Conservation (phyloP, 2,797 vertebrate species). For the Champsocephalus gunnari region DNA sequence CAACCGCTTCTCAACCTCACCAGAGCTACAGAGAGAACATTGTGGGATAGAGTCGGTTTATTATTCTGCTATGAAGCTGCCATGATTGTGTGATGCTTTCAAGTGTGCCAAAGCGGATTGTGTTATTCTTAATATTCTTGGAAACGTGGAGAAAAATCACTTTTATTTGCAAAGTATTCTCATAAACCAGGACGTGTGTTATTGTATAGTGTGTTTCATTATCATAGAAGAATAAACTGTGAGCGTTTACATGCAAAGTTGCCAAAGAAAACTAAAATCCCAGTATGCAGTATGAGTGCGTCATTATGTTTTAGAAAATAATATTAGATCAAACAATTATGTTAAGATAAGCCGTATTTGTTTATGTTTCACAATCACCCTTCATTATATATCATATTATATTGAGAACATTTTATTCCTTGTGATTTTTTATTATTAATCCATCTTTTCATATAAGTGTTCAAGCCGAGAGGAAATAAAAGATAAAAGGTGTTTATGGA, state of each 20-base stretch:
- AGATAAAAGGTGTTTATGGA: conserved; percentile 9
- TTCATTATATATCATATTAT: not conserved
- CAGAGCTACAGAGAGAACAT: not conserved
- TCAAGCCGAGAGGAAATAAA: not conserved
- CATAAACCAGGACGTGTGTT: conserved; percentile 5
- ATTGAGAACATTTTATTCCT: not conserved
- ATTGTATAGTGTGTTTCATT: not conserved
- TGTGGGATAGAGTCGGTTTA: conserved; percentile 17
- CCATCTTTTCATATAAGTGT: not conserved
- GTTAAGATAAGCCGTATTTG: not conserved
- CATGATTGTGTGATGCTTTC: conserved; percentile 7
- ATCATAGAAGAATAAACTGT: not conserved
- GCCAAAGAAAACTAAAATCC: conserved; percentile 1
- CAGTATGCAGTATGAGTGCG: not conserved
- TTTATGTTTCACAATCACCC: not conserved
- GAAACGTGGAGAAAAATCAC: conserved; percentile 6
- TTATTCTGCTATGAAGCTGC: not conserved
- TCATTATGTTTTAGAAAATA: not conserved
- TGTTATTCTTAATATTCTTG: conserved; percentile 9
- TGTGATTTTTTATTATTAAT: not conserved
- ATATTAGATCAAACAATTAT: not conserved
- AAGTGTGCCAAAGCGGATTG: conserved; percentile 13
- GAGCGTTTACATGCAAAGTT: not conserved
- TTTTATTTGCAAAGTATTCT: conserved; percentile 18
- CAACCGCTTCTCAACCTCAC: conserved; percentile 3